Base-by-base conservation (phyloP, 2,797 vertebrate genomes). In the Melopsittacus undulatus region DNA sequence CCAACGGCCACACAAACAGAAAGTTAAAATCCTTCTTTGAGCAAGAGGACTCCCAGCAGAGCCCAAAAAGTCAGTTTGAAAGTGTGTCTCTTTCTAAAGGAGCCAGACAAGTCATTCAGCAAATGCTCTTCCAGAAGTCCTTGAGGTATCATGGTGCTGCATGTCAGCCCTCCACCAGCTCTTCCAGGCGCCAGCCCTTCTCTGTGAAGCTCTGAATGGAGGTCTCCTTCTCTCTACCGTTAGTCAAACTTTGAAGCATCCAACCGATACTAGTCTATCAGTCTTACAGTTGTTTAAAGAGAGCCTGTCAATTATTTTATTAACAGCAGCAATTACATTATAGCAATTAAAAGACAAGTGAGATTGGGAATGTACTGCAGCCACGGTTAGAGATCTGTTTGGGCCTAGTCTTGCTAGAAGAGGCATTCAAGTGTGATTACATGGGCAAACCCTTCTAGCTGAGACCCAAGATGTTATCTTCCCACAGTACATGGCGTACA, bases 321-420 rank as follows among this genome's bases (percentile, higher is more conserved):
- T 93, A 95, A 94, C 84, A 94, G 83, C 19, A 89, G 74, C 92
- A 95, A 97, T 94, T 93, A 93, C 78, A 77, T 89, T 89, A 82
- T 38, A 89, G 81, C 77, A 56, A 81, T 81, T 92, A 89, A 78
- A 90, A 92, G 86, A 92, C 78, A 56, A 82, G 59, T 64, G 90
- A 91, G 72, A 87, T 56, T 52, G 83, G 27, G 40, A 93, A 68
- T 0, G 4, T n/a, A 70, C 36, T 49, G 81, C 36, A 93, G 78
- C 34, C 0, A 0, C 26, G 40, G 63, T 57, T 74, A 89, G 61
- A 87, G 72, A 77, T 34, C 48, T 69, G 34, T 46, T 92, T 51
- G 63, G 78, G 56, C 75, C 81, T 43, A 52, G 56, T 34, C 78
- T 74, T 61, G 72, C 77, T 84, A 38, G 85, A 56, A 69, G 34